Conservation (phyloP, 2,797 vertebrate genomes). For the Distichodus sexfasciatus region DNA sequence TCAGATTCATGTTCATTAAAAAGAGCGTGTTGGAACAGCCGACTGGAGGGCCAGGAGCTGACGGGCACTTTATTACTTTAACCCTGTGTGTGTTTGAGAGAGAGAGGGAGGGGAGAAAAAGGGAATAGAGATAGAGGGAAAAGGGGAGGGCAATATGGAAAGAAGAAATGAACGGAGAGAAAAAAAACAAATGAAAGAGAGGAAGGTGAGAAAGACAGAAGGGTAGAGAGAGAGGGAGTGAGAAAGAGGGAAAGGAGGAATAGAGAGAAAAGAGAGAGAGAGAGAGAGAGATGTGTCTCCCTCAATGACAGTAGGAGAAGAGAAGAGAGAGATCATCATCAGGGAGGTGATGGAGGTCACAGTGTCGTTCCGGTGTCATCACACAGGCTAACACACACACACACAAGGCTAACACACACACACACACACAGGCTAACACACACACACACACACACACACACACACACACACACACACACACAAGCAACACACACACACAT, state of each 20-base stretch:
- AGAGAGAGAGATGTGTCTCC: not conserved
- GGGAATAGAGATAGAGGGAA: too few species aligned
- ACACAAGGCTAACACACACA: not conserved
- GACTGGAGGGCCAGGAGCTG: too few species aligned
- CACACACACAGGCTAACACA: not conserved
- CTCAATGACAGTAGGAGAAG: not conserved
- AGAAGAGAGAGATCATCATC: slow-evolving; percentile 25
- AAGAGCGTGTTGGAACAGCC: too few species aligned
- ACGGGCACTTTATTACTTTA: too few species aligned
- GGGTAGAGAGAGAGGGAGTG: not conserved
- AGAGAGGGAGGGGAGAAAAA: too few species aligned
- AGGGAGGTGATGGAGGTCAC: slow-evolving; percentile 25
- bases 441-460: not conserved
- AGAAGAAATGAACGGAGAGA: slow-evolving; percentile 40
- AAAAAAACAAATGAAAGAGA: slow-evolving; percentile 32
- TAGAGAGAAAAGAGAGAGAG: not conserved
- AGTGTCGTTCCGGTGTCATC: slow-evolving; percentile 19
- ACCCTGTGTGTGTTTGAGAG: too few species aligned
- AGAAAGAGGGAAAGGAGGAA: too few species aligned
- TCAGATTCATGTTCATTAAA: too few species aligned
- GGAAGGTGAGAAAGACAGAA: slow-evolving; percentile 3
- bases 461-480: not conserved
- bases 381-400: not conserved
- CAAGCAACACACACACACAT: not conserved
- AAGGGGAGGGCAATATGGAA: too few species aligned